Base-by-base conservation (phyloP, 2,888 invertebrate genomes). In the Hemistola chrysoprasaria region DNA sequence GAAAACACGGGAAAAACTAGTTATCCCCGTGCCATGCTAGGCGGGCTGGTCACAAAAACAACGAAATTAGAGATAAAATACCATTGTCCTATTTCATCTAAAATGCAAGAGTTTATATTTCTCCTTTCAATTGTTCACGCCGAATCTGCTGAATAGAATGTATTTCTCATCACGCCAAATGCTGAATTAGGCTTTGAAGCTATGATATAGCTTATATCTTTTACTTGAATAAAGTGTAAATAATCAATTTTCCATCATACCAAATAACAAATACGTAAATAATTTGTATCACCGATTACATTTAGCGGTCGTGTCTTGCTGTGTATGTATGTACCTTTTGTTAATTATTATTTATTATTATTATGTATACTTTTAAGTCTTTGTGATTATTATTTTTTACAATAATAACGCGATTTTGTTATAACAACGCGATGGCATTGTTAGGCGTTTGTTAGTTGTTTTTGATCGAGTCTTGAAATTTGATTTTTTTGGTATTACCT, bases 371-470 rank as follows among this genome's bases (percentile, higher is more conserved):
- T 56, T 62, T 56, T 65, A 56, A 62, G 54, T 59, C 47, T 66
- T 64, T 66, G 63, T 65, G 62, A 65, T 62, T 59, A n/a, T n/a
- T 40, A 48, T 48, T 51, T 52, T 56, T 60, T 60, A 53, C 56
- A 40, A 58, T 50, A n/a, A n/a, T n/a, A n/a, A n/a, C n/a, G n/a
- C n/a, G n/a, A n/a, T n/a, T n/a, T n/a, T n/a, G n/a, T n/a, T n/a
- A n/a, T n/a, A n/a, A n/a, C 56, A 47, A 48, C 47, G 26, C 39
- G 30, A 36, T 32, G 30, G 35, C 36, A 47, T 47, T 44, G 41
- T 47, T 45, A 40, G 22, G 11, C 35, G 27, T 27, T 42, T 39
- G 37, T 37, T 42, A 43, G 33, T 38, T 25, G 22, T 21, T 25
- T 29, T 16, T 30, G 25, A 35, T 46, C 24, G 28, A 45, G 42